These are phyloP conservation scores for Centruroides vittatus DNA, from an alignment of 1,140 invertebrate genomes.

Conservation along the genomic window DNA sequence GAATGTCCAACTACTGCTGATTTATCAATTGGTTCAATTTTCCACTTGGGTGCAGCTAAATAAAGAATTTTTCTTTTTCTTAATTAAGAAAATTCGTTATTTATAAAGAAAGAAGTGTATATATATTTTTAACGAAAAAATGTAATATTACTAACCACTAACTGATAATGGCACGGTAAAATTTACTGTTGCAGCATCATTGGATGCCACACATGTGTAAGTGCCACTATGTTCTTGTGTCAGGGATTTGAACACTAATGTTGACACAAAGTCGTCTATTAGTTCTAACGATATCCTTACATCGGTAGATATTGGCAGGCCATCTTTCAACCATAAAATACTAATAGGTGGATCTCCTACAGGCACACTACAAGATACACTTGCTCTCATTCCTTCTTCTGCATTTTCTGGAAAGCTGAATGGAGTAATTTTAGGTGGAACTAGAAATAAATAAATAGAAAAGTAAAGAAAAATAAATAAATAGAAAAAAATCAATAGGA, in stretches of 20 bases:
- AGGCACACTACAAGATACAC: conserved; percentile 29
- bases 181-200: conserved; percentile 28
- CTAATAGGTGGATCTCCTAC: conserved; percentile 34
- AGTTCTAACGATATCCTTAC: conserved; percentile 12
- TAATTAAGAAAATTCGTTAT: background rate
- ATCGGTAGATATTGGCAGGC: conserved; percentile 40
- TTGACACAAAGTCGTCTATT: conserved; percentile 16
- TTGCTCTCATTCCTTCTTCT: conserved; percentile 41
- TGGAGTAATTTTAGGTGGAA: conserved; percentile 42
- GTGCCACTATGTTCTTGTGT: conserved; percentile 31
- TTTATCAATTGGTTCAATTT: conserved; percentile 28
- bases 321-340: conserved; percentile 43
- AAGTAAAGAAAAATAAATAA: no score
- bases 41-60: conserved; percentile 31
- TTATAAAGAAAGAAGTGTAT: no score
- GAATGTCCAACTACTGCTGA: conserved; percentile 26
- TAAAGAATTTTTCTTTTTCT: background rate
- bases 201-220: conserved; percentile 34
- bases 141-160: conserved; percentile 24
- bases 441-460: conserved; percentile 23
- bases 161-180: conserved; percentile 28
- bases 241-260: conserved; percentile 28
- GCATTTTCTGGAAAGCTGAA: conserved; percentile 43
- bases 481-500: no score
- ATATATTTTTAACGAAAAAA: background rate